Evolutionary conservation across 2,888 invertebrate genomes (phyloP), one percentile per base, ranked within the genome.

Genomic region (Troides oblongomaculatus): DNA sequence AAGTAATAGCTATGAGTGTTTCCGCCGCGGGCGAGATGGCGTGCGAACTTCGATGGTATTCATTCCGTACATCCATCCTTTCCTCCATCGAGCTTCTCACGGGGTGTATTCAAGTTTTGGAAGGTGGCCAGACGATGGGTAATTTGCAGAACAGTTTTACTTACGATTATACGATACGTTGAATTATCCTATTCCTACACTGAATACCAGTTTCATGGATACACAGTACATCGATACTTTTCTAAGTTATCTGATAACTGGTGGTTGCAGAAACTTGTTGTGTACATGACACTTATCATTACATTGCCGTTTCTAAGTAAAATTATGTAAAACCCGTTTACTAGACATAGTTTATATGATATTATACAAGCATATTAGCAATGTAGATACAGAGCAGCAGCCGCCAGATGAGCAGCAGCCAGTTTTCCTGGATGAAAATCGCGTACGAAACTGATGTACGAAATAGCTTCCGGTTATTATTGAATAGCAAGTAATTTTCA

Each of bases 1-100:
- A 81, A 78, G 80, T 78, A 75, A 78, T 81, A 80, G 79, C 81
- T 78, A 81, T 81, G 57, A n/a, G 21, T 36, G 39, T 59, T 84
- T 76, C 74, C 72, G 62, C 69, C 71, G 72, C 74, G 73, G 74
- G 72, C 75, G 76, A 78, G 79, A 77, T 77, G 76, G 74, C 73
- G 75, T 72, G 74, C 67, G 70, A 71, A 72, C 63, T 65, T 43
- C 39, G 71, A 72, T 75, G 75, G 68, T 75, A 74, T 72, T 70
- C 71, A 66, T 71, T 74, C 73, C 72, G 68, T 76, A 80, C 79
- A 39, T 85, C 75, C 79, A 39, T 85, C 75, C 79, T 74, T 75
- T 86, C 85, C 75, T 79, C 74, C 75, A 75, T 76, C 70, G 78
- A 69, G 72, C 71, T 86, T 89, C 89, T 78, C 89, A 88, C 87